phyloP scores from a whole-genome alignment of 2,113 vertebrate genomes.

The Corydoras maculifer region DNA sequence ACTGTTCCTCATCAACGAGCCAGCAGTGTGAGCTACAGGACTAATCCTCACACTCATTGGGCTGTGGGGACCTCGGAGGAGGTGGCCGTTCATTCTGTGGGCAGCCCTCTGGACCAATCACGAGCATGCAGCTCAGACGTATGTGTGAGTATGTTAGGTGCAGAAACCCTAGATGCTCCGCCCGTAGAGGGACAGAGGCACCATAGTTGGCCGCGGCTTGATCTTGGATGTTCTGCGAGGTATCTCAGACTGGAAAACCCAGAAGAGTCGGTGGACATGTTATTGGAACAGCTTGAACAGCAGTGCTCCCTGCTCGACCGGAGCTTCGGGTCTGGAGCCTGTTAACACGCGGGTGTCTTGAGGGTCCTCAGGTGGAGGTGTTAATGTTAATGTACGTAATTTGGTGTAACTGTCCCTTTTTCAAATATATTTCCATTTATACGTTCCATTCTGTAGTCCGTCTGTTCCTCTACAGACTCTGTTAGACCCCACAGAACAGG shows the following conservation, averaged over 20 bases:
- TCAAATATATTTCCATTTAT: too few species aligned
- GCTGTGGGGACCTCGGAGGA: constrained; percentile 25
- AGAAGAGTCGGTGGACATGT: constrained; percentile 68
- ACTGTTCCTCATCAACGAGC: constrained; percentile 35
- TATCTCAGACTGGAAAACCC: constrained; percentile 76
- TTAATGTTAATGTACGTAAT: too few species aligned
- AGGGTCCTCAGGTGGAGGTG: neutral
- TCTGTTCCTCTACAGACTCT: too few species aligned
- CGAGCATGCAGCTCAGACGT: constrained; percentile 44
- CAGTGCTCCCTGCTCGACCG: constrained; percentile 53
- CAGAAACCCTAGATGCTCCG: constrained; percentile 45
- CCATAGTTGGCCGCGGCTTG: constrained; percentile 83
- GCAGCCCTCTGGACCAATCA: neutral
- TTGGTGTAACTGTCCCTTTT: too few species aligned
- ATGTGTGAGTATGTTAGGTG: constrained; percentile 57
- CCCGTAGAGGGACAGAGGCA: constrained; percentile 65
- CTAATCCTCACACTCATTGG: constrained; percentile 42
- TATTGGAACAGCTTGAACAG: constrained; percentile 62
- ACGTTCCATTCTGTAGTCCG: too few species aligned
- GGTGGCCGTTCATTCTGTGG: rapidly evolving
- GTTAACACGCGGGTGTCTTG: neutral
- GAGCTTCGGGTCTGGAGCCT: constrained; percentile 10
- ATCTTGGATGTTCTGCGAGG: constrained; percentile 64
- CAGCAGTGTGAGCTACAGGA: constrained; percentile 63
- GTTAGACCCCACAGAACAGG: too few species aligned